Conservation (phyloP, 2,888 invertebrate species). For the Lymantria dispar region DNA sequence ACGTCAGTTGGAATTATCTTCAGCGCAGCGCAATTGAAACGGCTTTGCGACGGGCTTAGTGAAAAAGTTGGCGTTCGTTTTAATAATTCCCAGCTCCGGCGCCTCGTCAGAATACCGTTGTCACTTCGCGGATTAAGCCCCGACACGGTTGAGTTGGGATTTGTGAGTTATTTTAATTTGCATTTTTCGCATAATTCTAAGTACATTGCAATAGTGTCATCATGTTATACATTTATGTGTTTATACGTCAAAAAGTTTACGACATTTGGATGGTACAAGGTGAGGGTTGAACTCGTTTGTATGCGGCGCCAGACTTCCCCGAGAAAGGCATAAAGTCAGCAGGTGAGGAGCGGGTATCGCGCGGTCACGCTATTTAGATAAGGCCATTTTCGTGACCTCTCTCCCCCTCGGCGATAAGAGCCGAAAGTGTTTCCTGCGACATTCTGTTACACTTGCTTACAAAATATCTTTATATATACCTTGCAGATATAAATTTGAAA, state of each 20-base stretch:
- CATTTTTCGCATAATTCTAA: slow-evolving; percentile 68
- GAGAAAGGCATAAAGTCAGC: slow-evolving; percentile 73
- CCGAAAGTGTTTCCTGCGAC: slow-evolving; percentile 44
- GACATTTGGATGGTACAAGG: slow-evolving; percentile 51
- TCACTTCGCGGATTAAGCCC: slow-evolving; percentile 82
- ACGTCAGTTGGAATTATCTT: slow-evolving; percentile 82
- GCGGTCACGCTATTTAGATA: slow-evolving; percentile 79
- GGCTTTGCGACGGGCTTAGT: slow-evolving; percentile 82
- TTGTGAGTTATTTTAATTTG: slow-evolving; percentile 81
- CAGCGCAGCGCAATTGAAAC: slow-evolving; percentile 83
- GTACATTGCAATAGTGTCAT: slow-evolving; percentile 51
- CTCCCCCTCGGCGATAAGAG: slow-evolving; percentile 55
- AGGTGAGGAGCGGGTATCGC: slow-evolving; percentile 71
- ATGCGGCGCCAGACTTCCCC: slow-evolving; percentile 64
- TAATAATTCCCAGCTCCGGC: slow-evolving; percentile 82
- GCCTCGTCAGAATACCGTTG: slow-evolving; percentile 83
- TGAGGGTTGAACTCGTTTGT: slow-evolving; percentile 68
- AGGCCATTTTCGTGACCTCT: slow-evolving; percentile 67
- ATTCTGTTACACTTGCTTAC: slow-evolving; percentile 39
- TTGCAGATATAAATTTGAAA: slow-evolving; percentile 5
- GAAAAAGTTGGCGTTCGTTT: slow-evolving; percentile 83
- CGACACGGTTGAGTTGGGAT: slow-evolving; percentile 81
- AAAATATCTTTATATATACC: slow-evolving; percentile 9
- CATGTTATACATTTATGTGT: slow-evolving; percentile 45
- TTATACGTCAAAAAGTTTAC: slow-evolving; percentile 57